Evolutionary conservation across 2,888 invertebrate genomes (phyloP).

Genomic region (Diarsia brunnea): DNA sequence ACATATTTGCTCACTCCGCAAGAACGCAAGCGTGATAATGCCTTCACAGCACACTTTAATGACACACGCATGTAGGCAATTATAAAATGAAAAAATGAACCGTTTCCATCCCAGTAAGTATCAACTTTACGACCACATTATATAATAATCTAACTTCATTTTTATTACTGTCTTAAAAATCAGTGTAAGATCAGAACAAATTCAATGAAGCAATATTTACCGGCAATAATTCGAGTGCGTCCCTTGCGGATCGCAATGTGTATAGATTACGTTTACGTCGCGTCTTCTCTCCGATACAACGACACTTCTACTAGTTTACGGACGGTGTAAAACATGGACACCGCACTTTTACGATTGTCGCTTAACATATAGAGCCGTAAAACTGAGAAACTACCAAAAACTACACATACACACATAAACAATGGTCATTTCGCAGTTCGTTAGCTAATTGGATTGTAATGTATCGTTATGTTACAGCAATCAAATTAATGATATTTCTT

Average conservation of each 20-base stretch:
- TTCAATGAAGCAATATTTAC: conserved; percentile 73
- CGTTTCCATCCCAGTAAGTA: conserved; percentile 13
- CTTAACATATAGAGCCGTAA: conserved; percentile 87
- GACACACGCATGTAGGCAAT: conserved; percentile 52
- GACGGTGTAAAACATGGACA: conserved; percentile 85
- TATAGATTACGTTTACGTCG: conserved; percentile 78
- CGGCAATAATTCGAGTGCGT: conserved; percentile 71
- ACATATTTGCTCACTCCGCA: conserved; percentile 59
- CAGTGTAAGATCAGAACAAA: conserved; percentile 56
- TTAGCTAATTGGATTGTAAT: conserved; percentile 85
- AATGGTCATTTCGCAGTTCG: conserved; percentile 83
- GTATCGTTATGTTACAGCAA: conserved; percentile 73
- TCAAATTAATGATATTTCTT: conserved; percentile 74
- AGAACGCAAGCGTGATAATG: conserved; percentile 64
- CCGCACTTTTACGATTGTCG: conserved; percentile 85
- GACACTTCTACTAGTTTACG: conserved; percentile 81
- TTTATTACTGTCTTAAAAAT: conserved; percentile 45
- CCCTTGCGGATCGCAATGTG: conserved; percentile 70
- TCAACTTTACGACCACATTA: conserved; percentile 35
- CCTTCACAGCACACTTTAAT: conserved; percentile 51
- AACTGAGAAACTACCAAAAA: conserved; percentile 82
- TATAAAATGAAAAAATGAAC: conserved; percentile 23
- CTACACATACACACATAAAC: conserved; percentile 78
- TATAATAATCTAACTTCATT: conserved; percentile 24
- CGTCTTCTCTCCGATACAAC: conserved; percentile 79